Percentiles rank a stretch among this genome's conserved stretches.
These are phyloP conservation scores for Pinna nobilis DNA, from an alignment of 1,140 invertebrate species.

Conservation along the genomic window DNA sequence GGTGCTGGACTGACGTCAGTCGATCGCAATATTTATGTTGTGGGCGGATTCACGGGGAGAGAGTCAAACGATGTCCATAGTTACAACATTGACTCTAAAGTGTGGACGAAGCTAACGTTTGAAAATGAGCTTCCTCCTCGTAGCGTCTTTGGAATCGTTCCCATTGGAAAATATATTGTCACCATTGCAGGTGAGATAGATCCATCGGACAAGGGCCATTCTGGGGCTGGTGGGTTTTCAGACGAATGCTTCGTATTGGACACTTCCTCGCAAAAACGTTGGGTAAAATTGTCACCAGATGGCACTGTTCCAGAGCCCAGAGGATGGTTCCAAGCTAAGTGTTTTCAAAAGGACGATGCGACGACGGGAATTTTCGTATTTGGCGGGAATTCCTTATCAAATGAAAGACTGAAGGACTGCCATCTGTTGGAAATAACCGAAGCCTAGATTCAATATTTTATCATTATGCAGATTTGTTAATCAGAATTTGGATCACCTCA, in stretches of 20 bases:
- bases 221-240: constrained; percentile 46
- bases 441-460: too few relatives aligned
- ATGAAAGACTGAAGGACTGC: constrained; percentile 43
- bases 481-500: too few relatives aligned
- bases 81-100: constrained; percentile 37
- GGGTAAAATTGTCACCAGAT: constrained; percentile 26
- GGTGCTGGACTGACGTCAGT: constrained; percentile 44
- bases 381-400: constrained; percentile 42
- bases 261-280: constrained; percentile 13
- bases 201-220: constrained; percentile 44
- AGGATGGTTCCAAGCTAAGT: constrained; percentile 48
- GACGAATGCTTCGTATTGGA: constrained; percentile 45
- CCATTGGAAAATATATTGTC: constrained; percentile 31
- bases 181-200: constrained; percentile 51
- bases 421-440: too few relatives aligned
- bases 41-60: constrained; percentile 52
- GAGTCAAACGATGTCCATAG: constrained; percentile 52
- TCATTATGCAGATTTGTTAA: too few relatives aligned
- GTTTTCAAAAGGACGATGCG: background rate
- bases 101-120: constrained; percentile 42
- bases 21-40: constrained; percentile 44
- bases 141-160: constrained; percentile 50
- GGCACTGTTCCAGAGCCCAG: constrained; percentile 35
- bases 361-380: constrained; percentile 32
- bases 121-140: constrained; percentile 35